Evolutionary conservation across 2,888 invertebrate species (phyloP), one percentile per base, ranked within the genome.

Genomic region (Drosophila falleni): DNA sequence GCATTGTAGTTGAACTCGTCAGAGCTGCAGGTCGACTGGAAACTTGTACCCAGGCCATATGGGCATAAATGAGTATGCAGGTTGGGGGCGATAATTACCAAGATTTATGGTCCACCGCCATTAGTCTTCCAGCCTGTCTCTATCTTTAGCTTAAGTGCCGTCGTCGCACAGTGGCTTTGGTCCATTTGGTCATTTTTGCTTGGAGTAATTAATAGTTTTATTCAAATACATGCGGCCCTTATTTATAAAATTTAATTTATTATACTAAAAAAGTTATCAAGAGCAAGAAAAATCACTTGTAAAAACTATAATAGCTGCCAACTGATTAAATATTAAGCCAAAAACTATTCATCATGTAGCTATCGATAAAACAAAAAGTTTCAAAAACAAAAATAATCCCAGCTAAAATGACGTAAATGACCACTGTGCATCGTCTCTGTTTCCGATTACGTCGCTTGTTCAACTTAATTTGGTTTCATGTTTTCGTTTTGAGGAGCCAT

Each of bases 401-500:
- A 37, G 37, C 8, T 37, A n/a, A 37, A 37, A 37, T 37, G 6
- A 6, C 37, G 5, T 8, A 37, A n/a, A 3, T n/a, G 2, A 37
- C 37, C 37, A 37, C 37, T n/a, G 37, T 37, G 37, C 37, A n/a
- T n/a, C 31, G 26, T 29, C 53, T 37, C 15, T 31, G 11, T 23
- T 44, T 31, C 51, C 51, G 51, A 41, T 62, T 53, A 47, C 60
- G 47, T 65, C 69, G 77, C 71, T 62, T 72, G 78, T 78, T 82
- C 77, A 61, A 71, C 74, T 83, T 81, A 88, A 88, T 86, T 81
- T 74, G 81, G 78, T 88, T 83, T 79, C 83, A 86, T 86, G 81
- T 83, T 80, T 83, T 85, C 74, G 79, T 83, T 82, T 77, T 67
- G 71, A 74, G 71, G 41, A 73, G 70, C 83, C 81, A 68, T 73